Base-by-base conservation (phyloP, 2,888 invertebrate species). In the Chironomus tentans region DNA sequence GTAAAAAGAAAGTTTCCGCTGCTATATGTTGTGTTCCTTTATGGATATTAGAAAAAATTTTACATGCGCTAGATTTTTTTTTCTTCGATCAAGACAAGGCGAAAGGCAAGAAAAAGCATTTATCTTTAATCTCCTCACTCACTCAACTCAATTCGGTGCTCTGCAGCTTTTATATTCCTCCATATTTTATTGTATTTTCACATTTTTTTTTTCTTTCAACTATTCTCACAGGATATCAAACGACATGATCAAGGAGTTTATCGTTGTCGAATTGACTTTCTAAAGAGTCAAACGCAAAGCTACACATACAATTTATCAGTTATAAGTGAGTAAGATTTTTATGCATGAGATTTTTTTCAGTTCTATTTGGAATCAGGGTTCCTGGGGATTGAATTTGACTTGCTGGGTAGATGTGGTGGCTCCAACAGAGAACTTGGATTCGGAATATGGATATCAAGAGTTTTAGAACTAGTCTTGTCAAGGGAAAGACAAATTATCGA, bases 291-390 rank as follows among this genome's bases (percentile, higher is more conserved):
- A 85, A 94, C 95, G 78, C 90, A 93, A 82, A 94, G 92, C 85
- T 91, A 93, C 85, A 89, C 92, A 82, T 94, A 94, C 85, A 94
- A 94, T 85, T 90, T 95, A 81, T 93, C 94, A 78, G 93, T 95
- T 79, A 92, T 94, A 81, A 93, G 95, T 95, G 82, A 91, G 92
- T 87, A 81, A 76, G 72, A 65, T 65, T 65, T 62, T 61, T 69
- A 76, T 56, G 70, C 69, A 73, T 21, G n/a, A 22, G 69, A 38
- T 68, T 28, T 65, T 38, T 38, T 5, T 2, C 28, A 28, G 28
- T 2, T 1, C 5, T 38, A 7, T 10, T 38, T 13, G 4, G 10
- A 1, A 38, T 38, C 38, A 38, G 38, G 38, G 38, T 38, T 38
- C 10, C 4, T 28, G 28, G 1, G 28, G n/a, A n/a, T n/a, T n/a